phyloP scores from a whole-genome alignment of 2,113 vertebrate species.

The Xiphias gladius region DNA sequence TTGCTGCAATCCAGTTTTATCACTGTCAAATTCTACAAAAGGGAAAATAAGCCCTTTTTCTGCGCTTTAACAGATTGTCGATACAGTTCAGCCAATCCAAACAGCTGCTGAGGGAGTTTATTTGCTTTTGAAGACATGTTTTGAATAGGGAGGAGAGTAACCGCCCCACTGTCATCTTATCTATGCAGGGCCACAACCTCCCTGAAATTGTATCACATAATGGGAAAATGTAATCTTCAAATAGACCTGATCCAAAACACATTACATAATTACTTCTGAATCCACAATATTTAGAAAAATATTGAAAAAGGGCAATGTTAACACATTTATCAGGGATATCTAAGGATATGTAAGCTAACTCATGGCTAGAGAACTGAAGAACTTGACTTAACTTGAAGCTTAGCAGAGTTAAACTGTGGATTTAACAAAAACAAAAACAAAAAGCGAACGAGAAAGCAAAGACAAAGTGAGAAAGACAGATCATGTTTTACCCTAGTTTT shows the following conservation, averaged over 20 bases:
- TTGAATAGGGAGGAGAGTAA: constrained; percentile 58
- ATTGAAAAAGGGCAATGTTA: not conserved
- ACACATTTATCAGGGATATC: not conserved
- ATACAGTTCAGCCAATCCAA: constrained; percentile 72
- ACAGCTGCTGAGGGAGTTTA: constrained; percentile 66
- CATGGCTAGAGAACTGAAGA: not conserved
- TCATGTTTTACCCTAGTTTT: not conserved
- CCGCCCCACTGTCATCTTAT: constrained; percentile 32
- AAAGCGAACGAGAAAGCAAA: constrained; percentile 21
- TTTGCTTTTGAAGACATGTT: constrained; percentile 70
- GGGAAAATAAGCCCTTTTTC: constrained; percentile 76
- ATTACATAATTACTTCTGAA: not conserved
- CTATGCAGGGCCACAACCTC: constrained; percentile 32
- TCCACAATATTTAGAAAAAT: constrained; percentile 4
- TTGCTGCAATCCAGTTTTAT: constrained; percentile 83
- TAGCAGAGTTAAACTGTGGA: not conserved
- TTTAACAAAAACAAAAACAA: constrained; percentile 8
- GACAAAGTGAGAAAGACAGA: constrained; percentile 6
- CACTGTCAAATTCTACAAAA: constrained; percentile 81
- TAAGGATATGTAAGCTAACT: not conserved
- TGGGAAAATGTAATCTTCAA: constrained; percentile 29
- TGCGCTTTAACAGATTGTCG: constrained; percentile 76
- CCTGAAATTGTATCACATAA: constrained; percentile 19
- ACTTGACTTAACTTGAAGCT: not conserved
- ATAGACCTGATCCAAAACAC: constrained; percentile 26